Evolutionary conservation across 1,140 invertebrate species (phyloP).

Genomic region (Brachionus koreanus): DNA sequence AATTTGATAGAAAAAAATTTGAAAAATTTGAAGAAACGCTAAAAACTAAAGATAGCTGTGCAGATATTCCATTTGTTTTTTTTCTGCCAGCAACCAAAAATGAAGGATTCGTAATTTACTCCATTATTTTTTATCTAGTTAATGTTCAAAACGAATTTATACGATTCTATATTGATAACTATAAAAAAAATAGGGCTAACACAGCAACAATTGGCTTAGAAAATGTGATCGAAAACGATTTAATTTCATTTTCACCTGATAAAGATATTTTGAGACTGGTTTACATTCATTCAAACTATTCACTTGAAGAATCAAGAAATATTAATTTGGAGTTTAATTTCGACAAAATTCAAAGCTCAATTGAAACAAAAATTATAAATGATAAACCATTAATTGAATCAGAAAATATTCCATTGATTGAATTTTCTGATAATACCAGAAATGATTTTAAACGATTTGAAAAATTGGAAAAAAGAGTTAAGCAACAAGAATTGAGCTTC

Average conservation of each 20-base stretch:
- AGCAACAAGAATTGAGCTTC: not conserved
- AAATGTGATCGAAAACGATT: slow-evolving; percentile 14
- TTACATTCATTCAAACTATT: slow-evolving; percentile 34
- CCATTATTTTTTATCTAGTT: not conserved
- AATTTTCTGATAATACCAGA: slow-evolving; percentile 3
- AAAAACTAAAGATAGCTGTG: not conserved
- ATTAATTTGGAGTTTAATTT: slow-evolving; percentile 20
- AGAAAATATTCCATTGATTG: not conserved
- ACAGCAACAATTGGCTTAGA: not conserved
- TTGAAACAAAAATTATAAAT: not conserved
- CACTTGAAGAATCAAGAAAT: not conserved
- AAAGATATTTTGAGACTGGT: not conserved
- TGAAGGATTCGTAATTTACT: slow-evolving; percentile 1
- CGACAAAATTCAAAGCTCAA: slow-evolving; percentile 9
- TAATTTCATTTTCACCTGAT: slow-evolving; percentile 13
- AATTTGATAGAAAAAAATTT: not conserved
- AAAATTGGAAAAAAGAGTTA: not conserved
- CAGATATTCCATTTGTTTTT: not conserved
- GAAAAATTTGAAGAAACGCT: not conserved
- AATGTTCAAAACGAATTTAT: slow-evolving; percentile 20
- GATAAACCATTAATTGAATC: not conserved
- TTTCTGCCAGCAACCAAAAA: not conserved
- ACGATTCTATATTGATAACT: not conserved
- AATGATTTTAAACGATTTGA: slow-evolving; percentile 11
- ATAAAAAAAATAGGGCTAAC: not conserved